phyloP scores from a whole-genome alignment of 2,888 invertebrate genomes.

The Tricholauxania praeusta region DNA sequence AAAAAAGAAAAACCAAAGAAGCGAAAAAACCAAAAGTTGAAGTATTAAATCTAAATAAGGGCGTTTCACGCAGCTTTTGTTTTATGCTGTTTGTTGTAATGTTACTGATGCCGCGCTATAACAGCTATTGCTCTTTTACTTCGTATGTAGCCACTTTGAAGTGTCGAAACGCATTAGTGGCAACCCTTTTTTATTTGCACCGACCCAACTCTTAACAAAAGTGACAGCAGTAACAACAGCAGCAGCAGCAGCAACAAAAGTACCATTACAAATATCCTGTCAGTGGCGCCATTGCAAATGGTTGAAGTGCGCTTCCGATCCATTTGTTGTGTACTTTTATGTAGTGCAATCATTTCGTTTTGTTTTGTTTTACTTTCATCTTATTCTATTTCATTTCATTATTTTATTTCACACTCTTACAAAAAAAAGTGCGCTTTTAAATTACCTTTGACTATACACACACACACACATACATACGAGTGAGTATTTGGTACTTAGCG shows the following conservation, averaged over 20 bases:
- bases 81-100: not conserved
- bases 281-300: constrained; percentile 20
- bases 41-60: constrained; percentile 11
- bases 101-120: not conserved
- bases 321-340: constrained; percentile 28
- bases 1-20: no score
- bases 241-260: not conserved
- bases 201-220: not conserved
- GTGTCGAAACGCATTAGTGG: constrained; percentile 2
- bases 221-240: not conserved
- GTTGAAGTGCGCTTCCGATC: constrained; percentile 28
- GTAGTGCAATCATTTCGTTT: constrained; percentile 3
- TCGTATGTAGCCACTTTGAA: not conserved
- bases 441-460: no score
- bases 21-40: not conserved
- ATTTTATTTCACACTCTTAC: no score
- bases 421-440: no score
- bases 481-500: no score
- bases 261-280: constrained; percentile 11
- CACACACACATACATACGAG: no score
- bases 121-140: not conserved
- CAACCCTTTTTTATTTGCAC: not conserved
- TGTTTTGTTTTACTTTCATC: constrained; percentile 5
- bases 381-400: not conserved
- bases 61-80: not conserved